These are phyloP conservation scores for Phaethon lepturus DNA, from an alignment of 2,113 vertebrate genomes.

Conservation along the genomic window DNA sequence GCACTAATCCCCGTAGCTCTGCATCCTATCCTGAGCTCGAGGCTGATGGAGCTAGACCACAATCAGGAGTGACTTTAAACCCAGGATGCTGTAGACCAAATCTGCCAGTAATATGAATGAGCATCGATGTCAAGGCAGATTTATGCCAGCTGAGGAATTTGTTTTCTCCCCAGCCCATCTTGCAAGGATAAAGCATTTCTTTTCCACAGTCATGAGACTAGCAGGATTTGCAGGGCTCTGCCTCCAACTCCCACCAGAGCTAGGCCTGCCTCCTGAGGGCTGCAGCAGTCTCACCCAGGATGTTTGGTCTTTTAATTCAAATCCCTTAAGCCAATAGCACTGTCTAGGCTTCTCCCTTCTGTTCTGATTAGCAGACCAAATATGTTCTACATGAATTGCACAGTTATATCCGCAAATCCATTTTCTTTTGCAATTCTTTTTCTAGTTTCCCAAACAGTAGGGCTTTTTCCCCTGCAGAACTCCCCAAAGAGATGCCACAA, in stretches of 20 bases:
- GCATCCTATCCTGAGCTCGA: neutral
- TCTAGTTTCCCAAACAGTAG: neutral
- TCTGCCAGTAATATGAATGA: neutral
- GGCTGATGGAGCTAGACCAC: neutral
- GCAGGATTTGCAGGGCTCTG: neutral
- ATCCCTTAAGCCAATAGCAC: slow-evolving; percentile 38
- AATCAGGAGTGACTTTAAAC: neutral
- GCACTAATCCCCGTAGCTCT: accelerated
- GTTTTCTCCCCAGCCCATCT: neutral
- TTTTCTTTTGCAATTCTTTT: neutral
- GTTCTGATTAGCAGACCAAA: slow-evolving; percentile 33
- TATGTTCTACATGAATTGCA: slow-evolving; percentile 41
- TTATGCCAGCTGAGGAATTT: neutral
- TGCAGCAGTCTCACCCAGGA: neutral
- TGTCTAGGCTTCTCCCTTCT: neutral
- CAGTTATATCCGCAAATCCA: slow-evolving; percentile 38
- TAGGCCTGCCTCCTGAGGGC: neutral
- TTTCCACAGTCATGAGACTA: neutral
- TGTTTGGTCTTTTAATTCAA: slow-evolving; percentile 42
- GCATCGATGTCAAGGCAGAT: neutral
- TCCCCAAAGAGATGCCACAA: slow-evolving; percentile 47
- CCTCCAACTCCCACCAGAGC: neutral
- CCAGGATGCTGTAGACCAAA: neutral
- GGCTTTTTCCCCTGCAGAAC: neutral
- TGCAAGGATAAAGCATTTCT: neutral